phyloP scores from a whole-genome alignment of 23 tunicate species.

The Halocynthia aurantium region DNA sequence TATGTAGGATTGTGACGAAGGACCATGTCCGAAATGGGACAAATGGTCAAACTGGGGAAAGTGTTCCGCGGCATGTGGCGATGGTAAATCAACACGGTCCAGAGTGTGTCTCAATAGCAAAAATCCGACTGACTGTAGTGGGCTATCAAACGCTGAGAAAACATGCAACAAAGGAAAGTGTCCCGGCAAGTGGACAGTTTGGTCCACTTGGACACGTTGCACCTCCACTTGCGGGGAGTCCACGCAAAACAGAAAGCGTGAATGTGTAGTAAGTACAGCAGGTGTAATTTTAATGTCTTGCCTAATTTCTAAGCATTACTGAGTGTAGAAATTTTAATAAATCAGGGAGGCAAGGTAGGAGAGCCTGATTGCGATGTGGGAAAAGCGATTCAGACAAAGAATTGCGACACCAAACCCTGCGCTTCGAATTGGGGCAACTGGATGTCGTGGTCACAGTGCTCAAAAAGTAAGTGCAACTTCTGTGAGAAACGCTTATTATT shows the following conservation, averaged over 20 bases:
- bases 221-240: conserved; percentile 10
- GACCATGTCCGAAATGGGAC: not conserved
- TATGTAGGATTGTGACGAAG: too few species aligned
- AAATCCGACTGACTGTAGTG: conserved; percentile 10
- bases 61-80: conserved; percentile 17
- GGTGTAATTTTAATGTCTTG: too few species aligned
- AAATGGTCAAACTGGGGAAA: conserved; percentile 11
- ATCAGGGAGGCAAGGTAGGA: conserved; percentile 20
- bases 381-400: not conserved
- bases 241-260: not conserved
- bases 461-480: not conserved
- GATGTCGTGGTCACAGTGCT: not conserved
- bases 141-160: not conserved
- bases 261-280: not conserved
- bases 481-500: too few species aligned
- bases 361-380: conserved; percentile 4
- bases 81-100: conserved; percentile 10
- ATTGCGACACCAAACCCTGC: not conserved
- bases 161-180: conserved; percentile 7
- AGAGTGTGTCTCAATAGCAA: conserved; percentile 7
- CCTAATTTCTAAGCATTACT: not conserved
- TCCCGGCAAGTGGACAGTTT: conserved; percentile 15
- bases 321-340: not conserved
- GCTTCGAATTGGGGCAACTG: conserved; percentile 22
- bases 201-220: conserved; percentile 2